Evolutionary conservation across 1,140 invertebrate genomes (phyloP).

Genomic region (Drosophila eugracilis): DNA sequence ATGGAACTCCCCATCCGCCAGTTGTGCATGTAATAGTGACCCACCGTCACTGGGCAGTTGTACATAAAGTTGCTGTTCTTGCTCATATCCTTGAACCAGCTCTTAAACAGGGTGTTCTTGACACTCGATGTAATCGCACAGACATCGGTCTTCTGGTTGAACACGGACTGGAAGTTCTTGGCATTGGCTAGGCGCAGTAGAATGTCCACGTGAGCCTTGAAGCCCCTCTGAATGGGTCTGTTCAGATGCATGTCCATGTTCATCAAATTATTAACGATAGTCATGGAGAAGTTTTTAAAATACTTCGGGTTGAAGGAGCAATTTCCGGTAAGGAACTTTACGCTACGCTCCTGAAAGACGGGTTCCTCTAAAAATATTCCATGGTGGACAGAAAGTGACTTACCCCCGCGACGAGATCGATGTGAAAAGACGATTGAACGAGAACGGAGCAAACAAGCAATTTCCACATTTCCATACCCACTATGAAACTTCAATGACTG

Average conservation of each 20-base stretch:
- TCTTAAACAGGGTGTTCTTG: conserved; percentile 63
- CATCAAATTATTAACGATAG: conserved; percentile 36
- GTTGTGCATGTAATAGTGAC: conserved; percentile 56
- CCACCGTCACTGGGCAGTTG: conserved; percentile 61
- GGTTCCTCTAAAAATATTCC: too few species aligned
- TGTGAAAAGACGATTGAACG: background rate
- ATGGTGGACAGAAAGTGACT: background rate
- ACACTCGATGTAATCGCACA: conserved; percentile 52
- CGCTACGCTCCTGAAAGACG: conserved; percentile 59
- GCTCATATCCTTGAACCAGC: conserved; percentile 64
- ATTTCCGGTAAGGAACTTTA: conserved; percentile 32
- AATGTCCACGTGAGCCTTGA: conserved; percentile 61
- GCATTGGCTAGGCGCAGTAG: conserved; percentile 67
- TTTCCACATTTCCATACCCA: conserved; percentile 33
- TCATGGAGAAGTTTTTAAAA: conserved; percentile 59
- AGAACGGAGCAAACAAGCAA: conserved; percentile 4
- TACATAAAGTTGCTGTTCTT: conserved; percentile 62
- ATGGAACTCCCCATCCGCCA: conserved; percentile 55
- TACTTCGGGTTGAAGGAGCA: conserved; percentile 51
- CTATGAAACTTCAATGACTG: conserved; percentile 32
- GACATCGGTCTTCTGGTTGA: conserved; percentile 54
- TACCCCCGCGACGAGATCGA: conserved; percentile 8
- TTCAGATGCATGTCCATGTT: conserved; percentile 61
- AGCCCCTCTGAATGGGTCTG: conserved; percentile 44
- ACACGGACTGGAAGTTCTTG: conserved; percentile 65